These are phyloP conservation scores for Mercenaria mercenaria DNA, from an alignment of 1,140 invertebrate genomes.

Conservation along the genomic window DNA sequence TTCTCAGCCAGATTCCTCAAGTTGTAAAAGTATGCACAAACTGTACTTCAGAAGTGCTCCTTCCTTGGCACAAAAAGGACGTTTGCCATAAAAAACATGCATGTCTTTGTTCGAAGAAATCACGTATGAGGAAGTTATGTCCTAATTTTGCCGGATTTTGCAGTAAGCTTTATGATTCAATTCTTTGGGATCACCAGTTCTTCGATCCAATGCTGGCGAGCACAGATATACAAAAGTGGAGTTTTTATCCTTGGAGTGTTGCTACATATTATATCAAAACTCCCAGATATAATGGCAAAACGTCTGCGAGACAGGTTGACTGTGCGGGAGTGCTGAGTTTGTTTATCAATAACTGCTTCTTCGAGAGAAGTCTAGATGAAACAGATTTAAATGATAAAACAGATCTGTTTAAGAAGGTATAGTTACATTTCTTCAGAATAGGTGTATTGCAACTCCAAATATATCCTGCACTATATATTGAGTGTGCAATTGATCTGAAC, in stretches of 20 bases:
- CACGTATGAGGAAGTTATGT: not conserved
- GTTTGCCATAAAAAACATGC: not conserved
- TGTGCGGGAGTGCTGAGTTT: not conserved
- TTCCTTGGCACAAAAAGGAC: not conserved
- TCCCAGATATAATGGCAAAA: not conserved
- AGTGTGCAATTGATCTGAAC: too few relatives aligned
- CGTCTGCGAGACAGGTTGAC: not conserved
- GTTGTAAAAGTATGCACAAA: not conserved
- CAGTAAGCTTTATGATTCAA: not conserved
- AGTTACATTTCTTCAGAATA: too few relatives aligned
- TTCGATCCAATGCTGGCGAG: not conserved
- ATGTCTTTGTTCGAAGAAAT: not conserved
- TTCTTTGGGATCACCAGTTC: not conserved
- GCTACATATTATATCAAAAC: not conserved
- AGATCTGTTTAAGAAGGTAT: not conserved
- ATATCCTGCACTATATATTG: too few relatives aligned
- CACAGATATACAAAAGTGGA: not conserved
- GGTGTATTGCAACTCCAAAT: too few relatives aligned
- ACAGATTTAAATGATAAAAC: not conserved
- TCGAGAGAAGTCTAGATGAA: not conserved
- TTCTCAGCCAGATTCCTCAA: not conserved
- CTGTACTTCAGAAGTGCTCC: not conserved
- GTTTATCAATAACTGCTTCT: not conserved
- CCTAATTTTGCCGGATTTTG: not conserved
- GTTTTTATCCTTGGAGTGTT: too few relatives aligned